Evolutionary conservation across 1,140 invertebrate genomes (phyloP).

Genomic region (Laodelphax striatellus): DNA sequence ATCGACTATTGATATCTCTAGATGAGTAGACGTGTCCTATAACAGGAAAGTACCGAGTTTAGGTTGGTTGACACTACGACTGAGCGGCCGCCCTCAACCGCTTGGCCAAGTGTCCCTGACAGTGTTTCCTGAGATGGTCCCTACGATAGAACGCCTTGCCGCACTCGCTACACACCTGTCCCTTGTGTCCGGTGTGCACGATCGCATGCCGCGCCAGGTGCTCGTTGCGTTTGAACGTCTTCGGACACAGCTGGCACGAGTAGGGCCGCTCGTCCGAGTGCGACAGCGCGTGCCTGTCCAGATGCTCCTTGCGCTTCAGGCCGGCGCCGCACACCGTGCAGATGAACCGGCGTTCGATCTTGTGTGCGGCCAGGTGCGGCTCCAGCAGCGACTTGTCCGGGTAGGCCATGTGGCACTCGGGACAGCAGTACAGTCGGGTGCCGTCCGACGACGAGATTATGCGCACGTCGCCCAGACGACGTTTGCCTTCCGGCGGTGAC

Average conservation of each 20-base stretch:
- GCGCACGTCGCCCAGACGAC: slow-evolving; percentile 52
- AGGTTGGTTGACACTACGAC: too few species aligned
- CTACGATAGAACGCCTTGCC: slow-evolving; percentile 67
- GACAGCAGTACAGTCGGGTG: slow-evolving; percentile 70
- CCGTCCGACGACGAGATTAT: slow-evolving; percentile 71
- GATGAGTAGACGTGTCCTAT: too few species aligned
- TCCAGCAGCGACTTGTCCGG: slow-evolving; percentile 68
- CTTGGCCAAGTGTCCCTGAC: slow-evolving; percentile 24
- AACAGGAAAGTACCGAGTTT: too few species aligned
- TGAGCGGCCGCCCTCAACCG: background rate
- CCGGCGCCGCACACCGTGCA: slow-evolving; percentile 78
- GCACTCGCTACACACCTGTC: slow-evolving; percentile 73
- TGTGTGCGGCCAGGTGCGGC: slow-evolving; percentile 69
- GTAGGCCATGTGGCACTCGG: slow-evolving; percentile 77
- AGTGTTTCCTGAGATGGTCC: slow-evolving; percentile 52
- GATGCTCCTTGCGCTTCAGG: slow-evolving; percentile 43
- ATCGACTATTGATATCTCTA: too few species aligned
- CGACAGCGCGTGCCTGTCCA: slow-evolving; percentile 28
- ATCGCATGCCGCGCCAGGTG: slow-evolving; percentile 73
- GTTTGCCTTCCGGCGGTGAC: slow-evolving; percentile 13
- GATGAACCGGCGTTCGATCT: slow-evolving; percentile 44
- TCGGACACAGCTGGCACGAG: slow-evolving; percentile 70
- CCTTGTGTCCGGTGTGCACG: slow-evolving; percentile 74
- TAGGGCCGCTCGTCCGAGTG: slow-evolving; percentile 37
- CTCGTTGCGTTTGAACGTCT: slow-evolving; percentile 76